phyloP scores from a whole-genome alignment of 2,888 invertebrate genomes.

The Anoplius nigerrimus region DNA sequence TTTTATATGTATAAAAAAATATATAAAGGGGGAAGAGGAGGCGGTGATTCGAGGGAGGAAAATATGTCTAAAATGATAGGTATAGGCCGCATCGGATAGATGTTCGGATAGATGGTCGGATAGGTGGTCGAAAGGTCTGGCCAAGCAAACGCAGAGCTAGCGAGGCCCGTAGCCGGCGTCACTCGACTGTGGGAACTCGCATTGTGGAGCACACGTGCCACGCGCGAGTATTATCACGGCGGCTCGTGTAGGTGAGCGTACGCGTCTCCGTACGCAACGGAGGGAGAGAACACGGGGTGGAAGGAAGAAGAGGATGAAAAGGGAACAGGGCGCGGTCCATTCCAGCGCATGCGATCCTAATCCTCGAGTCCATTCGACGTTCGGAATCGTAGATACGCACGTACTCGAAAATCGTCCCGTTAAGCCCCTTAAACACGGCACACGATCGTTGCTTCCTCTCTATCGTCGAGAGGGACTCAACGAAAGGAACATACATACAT shows the following conservation, averaged over 20 bases:
- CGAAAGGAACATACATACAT: neutral
- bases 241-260: conserved; percentile 10
- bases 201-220: conserved; percentile 79
- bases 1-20: too few relatives aligned
- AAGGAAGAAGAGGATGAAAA: conserved; percentile 52
- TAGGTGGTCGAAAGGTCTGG: too few relatives aligned
- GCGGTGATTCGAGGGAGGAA: too few relatives aligned
- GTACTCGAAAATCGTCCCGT: conserved; percentile 52
- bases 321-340: conserved; percentile 70
- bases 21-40: too few relatives aligned
- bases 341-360: conserved; percentile 70
- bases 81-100: too few relatives aligned
- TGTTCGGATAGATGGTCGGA: too few relatives aligned
- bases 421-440: conserved; percentile 41
- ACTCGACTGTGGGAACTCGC: conserved; percentile 76
- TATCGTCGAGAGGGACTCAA: too few relatives aligned
- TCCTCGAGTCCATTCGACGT: conserved; percentile 57
- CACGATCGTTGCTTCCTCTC: conserved; percentile 37
- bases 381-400: conserved; percentile 46
- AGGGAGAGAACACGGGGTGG: conserved; percentile 31
- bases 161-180: conserved; percentile 13
- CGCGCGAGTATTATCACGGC: conserved; percentile 77
- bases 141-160: too few relatives aligned
- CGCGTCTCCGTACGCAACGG: conserved; percentile 21
- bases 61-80: too few relatives aligned